phyloP scores from a whole-genome alignment of 2,797 vertebrate genomes.

The Acanthis flammea region DNA sequence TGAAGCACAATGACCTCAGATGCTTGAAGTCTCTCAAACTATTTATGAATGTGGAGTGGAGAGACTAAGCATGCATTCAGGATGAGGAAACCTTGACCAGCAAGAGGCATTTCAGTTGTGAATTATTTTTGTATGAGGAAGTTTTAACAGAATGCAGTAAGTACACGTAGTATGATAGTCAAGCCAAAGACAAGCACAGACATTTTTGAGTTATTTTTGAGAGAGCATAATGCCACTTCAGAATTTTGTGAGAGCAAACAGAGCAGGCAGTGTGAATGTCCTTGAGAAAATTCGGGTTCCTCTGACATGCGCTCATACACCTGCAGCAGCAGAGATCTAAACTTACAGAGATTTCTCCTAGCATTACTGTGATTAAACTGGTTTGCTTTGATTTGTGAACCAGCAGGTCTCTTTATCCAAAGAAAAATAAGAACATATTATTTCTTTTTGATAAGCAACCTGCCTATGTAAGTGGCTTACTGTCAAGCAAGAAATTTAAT shows the following conservation, averaged over 20 bases:
- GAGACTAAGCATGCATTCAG: slow-evolving; percentile 45
- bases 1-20: slow-evolving; percentile 78
- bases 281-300: background rate
- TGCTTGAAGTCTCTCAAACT: slow-evolving; percentile 60
- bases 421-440: background rate
- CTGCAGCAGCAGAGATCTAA: background rate
- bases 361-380: background rate
- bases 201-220: background rate
- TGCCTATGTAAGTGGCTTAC: background rate
- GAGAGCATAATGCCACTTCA: background rate
- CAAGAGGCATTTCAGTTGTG: slow-evolving; percentile 46
- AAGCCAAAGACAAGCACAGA: background rate
- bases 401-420: background rate
- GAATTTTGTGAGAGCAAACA: background rate
- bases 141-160: slow-evolving; percentile 15
- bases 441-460: background rate
- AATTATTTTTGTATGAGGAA: slow-evolving; percentile 57
- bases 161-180: background rate
- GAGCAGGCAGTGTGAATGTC: background rate
- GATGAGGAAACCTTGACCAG: slow-evolving; percentile 72
- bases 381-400: background rate
- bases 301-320: background rate
- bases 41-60: slow-evolving; percentile 71
- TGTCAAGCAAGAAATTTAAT: background rate
- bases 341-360: background rate